phyloP scores from a whole-genome alignment of 2,888 invertebrate species.

The Argyra leucocephala region DNA sequence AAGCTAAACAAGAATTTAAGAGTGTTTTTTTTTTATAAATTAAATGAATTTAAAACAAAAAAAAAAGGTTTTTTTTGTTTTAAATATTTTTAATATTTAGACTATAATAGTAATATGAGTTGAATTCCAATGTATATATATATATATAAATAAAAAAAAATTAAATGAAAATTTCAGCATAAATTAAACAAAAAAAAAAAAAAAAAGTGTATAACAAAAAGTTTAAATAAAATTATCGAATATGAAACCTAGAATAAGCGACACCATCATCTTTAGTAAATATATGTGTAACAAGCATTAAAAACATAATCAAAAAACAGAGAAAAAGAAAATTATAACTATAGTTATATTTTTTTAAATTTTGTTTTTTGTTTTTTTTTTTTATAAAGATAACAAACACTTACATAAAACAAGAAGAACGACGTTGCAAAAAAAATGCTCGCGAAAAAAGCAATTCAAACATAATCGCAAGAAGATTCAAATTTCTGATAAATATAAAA shows the following conservation, averaged over 20 bases:
- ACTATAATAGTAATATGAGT: not conserved
- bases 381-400: not conserved
- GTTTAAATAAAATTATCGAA: not conserved
- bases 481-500: not conserved
- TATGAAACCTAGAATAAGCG: not conserved
- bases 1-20: no score
- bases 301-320: not conserved
- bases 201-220: not conserved
- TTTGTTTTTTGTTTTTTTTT: not conserved
- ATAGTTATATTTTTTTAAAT: not conserved
- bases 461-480: not conserved
- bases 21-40: no score
- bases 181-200: not conserved
- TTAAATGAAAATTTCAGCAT: not conserved
- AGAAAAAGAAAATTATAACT: not conserved
- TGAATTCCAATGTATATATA: not conserved
- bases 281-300: conserved; percentile 1
- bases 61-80: not conserved
- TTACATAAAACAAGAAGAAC: not conserved
- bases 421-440: not conserved
- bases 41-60: no score
- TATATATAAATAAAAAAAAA: no score
- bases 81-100: not conserved
- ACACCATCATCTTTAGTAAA: conserved; percentile 4
- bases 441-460: not conserved